Evolutionary conservation across 2,113 vertebrate genomes (phyloP), one percentile per base, ranked within the genome.

Genomic region (Lycaon pictus): DNA sequence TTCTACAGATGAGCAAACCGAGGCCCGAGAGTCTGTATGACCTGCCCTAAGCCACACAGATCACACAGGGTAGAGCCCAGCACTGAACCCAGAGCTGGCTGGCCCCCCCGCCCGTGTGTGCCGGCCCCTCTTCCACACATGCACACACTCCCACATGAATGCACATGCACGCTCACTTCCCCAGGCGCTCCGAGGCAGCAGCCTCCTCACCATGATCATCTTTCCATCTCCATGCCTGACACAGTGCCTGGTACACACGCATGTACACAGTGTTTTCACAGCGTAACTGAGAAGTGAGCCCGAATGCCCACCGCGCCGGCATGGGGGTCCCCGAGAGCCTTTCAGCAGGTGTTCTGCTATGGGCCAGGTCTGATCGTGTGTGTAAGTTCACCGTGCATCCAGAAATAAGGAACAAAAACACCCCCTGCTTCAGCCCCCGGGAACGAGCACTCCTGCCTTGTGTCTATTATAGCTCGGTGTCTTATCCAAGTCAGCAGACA

Each of bases 71-170:
- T 27, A 11, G 63, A 35, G 82, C 58, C 5, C 5, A 82, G 53
- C 20, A 11, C 17, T n/a, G 10, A 20, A 13, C 9, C 48, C 48
- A 32, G 80, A 72, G 65, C 55, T 32, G 67, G 67, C 43, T 0
- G 13, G 27, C 27, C n/a, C 20, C 20, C 22, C 0, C 1, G 4
- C 35, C n/a, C 1, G 11, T 11, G 32, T 17, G 76, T 53, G 8
- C 74, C 15, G 2, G 48, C 74, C 25, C 25, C 8, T 5, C 43
- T 8, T 7, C 7, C 53, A 0, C 48, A 5, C 6, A 1, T 19
- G 3, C 7, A 1, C 17, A 7, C 0, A 0, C 6, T 1, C 53
- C 2, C 20, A 7, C 3, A 0, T 7, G 0, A 79, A 2, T 9
- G 2, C 11, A 3, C 35, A 7, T 22, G 12, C 16, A 4, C 32